Evolutionary conservation across 2,113 vertebrate species (phyloP).

Genomic region (Tachysurus vachellii): DNA sequence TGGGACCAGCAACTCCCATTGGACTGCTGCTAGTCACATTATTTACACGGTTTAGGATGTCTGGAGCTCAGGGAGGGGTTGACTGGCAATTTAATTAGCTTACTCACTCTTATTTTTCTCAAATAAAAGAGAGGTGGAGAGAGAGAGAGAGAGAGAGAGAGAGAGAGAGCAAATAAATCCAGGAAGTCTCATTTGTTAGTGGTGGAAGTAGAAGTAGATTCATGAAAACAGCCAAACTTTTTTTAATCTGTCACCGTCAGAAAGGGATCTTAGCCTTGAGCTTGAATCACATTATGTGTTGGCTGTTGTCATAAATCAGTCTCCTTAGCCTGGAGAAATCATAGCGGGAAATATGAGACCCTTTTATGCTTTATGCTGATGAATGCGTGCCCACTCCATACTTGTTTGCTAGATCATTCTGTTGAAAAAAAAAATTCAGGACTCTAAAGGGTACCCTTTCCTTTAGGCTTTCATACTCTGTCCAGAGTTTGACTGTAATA

Average conservation of each 20-base stretch:
- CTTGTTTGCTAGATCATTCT: slow-evolving; percentile 48
- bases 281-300: slow-evolving; percentile 62
- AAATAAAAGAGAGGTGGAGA: slow-evolving; percentile 8
- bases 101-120: slow-evolving; percentile 43
- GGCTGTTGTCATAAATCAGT: slow-evolving; percentile 60
- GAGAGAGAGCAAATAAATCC: slow-evolving; percentile 47
- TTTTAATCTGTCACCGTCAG: slow-evolving; percentile 56
- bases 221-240: slow-evolving; percentile 51
- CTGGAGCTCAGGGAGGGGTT: slow-evolving; percentile 30
- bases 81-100: slow-evolving; percentile 57
- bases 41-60: slow-evolving; percentile 53
- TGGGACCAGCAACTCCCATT: slow-evolving; percentile 13
- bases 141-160: background rate
- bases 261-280: slow-evolving; percentile 57
- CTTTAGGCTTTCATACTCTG: slow-evolving; percentile 20
- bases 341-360: slow-evolving; percentile 49
- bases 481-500: slow-evolving; percentile 16
- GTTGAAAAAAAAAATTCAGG: slow-evolving; percentile 34
- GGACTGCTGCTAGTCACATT: slow-evolving; percentile 48
- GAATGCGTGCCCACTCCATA: slow-evolving; percentile 44
- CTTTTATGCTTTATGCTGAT: slow-evolving; percentile 57
- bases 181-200: slow-evolving; percentile 45
- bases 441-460: slow-evolving; percentile 24
- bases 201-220: slow-evolving; percentile 40
- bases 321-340: slow-evolving; percentile 55